These are phyloP conservation scores for Phrynocephalus vlangalii DNA, from an alignment of 2,797 vertebrate species.

Conservation along the genomic window DNA sequence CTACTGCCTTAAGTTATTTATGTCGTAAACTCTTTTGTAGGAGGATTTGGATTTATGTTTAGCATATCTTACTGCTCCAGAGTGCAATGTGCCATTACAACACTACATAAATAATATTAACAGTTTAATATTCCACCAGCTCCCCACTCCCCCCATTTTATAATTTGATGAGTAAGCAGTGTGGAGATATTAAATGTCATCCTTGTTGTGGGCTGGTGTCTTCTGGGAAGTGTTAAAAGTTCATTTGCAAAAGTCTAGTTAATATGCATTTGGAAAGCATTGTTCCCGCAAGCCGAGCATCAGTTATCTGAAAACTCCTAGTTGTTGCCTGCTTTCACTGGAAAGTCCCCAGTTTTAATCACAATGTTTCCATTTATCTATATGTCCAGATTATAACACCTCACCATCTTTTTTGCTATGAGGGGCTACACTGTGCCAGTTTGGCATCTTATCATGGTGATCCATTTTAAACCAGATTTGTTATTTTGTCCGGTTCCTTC, in stretches of 20 bases:
- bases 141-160: slow-evolving; percentile 21
- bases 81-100: slow-evolving; percentile 43
- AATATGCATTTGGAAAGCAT: slow-evolving; percentile 25
- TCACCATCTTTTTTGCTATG: background rate
- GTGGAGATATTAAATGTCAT: slow-evolving; percentile 45
- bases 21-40: slow-evolving; percentile 42
- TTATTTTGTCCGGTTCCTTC: background rate
- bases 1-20: slow-evolving; percentile 55
- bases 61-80: slow-evolving; percentile 45
- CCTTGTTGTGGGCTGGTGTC: slow-evolving; percentile 5
- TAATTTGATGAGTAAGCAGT: slow-evolving; percentile 20
- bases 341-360: background rate
- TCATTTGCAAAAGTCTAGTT: slow-evolving; percentile 40
- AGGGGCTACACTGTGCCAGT: background rate
- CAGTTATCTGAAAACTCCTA: slow-evolving; percentile 1
- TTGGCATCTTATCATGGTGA: background rate
- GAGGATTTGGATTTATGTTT: slow-evolving; percentile 52
- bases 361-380: background rate
- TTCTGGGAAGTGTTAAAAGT: slow-evolving; percentile 40
- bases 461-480: background rate
- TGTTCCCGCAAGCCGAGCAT: background rate
- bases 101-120: slow-evolving; percentile 48
- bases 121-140: slow-evolving; percentile 50
- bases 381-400: background rate
- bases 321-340: background rate